Evolutionary conservation across 2,888 invertebrate genomes (phyloP).

Genomic region (Tuta absoluta): DNA sequence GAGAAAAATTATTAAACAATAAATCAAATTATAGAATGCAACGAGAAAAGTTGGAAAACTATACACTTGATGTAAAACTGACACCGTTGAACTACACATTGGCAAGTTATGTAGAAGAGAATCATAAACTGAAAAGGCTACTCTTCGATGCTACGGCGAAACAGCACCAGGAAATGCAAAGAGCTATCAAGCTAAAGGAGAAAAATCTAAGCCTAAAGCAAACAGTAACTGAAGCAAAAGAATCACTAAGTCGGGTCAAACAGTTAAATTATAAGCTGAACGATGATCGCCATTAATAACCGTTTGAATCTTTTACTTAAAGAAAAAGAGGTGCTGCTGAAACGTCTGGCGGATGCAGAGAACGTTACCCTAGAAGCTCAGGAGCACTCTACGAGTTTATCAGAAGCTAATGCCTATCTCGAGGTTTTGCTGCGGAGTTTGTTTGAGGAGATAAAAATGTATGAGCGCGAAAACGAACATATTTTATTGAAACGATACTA

Average conservation of each 20-base stretch:
- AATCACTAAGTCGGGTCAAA: slow-evolving; percentile 45
- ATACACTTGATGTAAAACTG: slow-evolving; percentile 30
- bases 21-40: slow-evolving; percentile 39
- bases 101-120: slow-evolving; percentile 47
- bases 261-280: slow-evolving; percentile 38
- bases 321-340: slow-evolving; percentile 53
- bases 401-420: slow-evolving; percentile 61
- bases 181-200: slow-evolving; percentile 66
- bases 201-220: slow-evolving; percentile 50
- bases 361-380: slow-evolving; percentile 58
- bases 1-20: too few species aligned
- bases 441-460: slow-evolving; percentile 44
- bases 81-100: slow-evolving; percentile 34
- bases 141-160: slow-evolving; percentile 57
- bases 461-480: slow-evolving; percentile 42
- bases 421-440: slow-evolving; percentile 54
- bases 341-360: slow-evolving; percentile 49
- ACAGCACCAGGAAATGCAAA: slow-evolving; percentile 70
- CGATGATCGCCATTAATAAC: slow-evolving; percentile 28
- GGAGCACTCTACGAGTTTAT: slow-evolving; percentile 49
- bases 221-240: slow-evolving; percentile 49
- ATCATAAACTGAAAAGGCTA: slow-evolving; percentile 45
- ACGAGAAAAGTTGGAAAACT: slow-evolving; percentile 35
- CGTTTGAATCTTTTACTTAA: slow-evolving; percentile 41
- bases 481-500: background rate